These are phyloP conservation scores for Limonius californicus DNA, from an alignment of 1,140 invertebrate genomes.

Conservation along the genomic window DNA sequence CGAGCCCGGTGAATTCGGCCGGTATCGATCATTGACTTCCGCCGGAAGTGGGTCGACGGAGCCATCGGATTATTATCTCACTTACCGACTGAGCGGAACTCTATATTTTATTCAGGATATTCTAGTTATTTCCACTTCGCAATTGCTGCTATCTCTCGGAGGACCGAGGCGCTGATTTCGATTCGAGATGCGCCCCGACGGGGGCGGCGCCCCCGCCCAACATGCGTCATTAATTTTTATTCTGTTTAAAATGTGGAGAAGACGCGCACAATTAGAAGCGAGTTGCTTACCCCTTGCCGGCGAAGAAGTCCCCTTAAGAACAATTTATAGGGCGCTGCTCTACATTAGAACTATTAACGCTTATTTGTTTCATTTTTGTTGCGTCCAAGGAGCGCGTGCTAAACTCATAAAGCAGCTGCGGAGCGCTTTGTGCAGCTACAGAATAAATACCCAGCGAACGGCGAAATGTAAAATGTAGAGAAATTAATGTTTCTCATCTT, in stretches of 20 bases:
- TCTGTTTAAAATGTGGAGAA: slow-evolving; percentile 2
- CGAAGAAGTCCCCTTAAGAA: too few species aligned
- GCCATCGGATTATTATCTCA: slow-evolving; percentile 32
- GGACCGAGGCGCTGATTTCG: slow-evolving; percentile 28
- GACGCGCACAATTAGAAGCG: background rate
- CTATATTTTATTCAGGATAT: slow-evolving; percentile 39
- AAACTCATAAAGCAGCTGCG: too few species aligned
- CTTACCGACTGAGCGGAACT: slow-evolving; percentile 30
- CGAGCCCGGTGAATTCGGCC: slow-evolving; percentile 5
- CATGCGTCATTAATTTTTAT: slow-evolving; percentile 8
- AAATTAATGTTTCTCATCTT: too few species aligned
- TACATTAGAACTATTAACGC: too few species aligned
- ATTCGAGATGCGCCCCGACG: slow-evolving; percentile 7
- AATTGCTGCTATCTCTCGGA: slow-evolving; percentile 18
- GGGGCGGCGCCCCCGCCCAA: background rate
- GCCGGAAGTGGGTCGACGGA: slow-evolving; percentile 28
- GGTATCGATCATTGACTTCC: slow-evolving; percentile 29
- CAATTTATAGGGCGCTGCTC: too few species aligned
- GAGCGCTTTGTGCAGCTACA: too few species aligned
- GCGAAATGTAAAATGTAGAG: too few species aligned
- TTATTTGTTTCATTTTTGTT: too few species aligned
- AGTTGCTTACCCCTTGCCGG: too few species aligned
- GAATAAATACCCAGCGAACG: too few species aligned
- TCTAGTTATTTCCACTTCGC: slow-evolving; percentile 36
- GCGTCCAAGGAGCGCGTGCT: too few species aligned